Conservation (phyloP, 2,113 vertebrate genomes). For the Pterocles burchelli region DNA sequence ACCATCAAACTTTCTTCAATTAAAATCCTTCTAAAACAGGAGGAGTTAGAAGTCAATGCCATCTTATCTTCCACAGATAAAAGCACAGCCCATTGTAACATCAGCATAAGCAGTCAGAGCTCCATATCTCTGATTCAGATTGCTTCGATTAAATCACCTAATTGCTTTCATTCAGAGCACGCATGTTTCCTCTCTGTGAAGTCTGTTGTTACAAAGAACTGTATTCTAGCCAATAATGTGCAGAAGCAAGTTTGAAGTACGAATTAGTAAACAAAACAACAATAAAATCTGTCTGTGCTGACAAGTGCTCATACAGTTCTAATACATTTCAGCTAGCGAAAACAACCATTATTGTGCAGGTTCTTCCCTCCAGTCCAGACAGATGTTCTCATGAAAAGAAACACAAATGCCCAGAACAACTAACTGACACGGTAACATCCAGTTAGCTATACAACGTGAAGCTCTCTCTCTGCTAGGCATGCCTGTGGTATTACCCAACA, state of each 20-base stretch:
- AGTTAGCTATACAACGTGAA: neutral
- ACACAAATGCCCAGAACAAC: neutral
- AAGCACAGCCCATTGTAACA: neutral
- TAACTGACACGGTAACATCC: neutral
- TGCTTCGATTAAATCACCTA: neutral
- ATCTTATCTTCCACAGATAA: neutral
- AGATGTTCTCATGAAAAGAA: neutral
- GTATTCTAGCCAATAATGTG: neutral
- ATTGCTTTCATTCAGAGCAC: neutral
- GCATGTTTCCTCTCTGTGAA: neutral
- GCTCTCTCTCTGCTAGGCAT: neutral
- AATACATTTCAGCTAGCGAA: neutral
- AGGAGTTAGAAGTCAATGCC: neutral
- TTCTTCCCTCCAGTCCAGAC: neutral
- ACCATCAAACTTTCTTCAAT: neutral
- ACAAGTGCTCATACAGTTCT: neutral
- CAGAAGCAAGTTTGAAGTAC: neutral
- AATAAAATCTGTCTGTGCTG: neutral
- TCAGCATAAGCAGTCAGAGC: neutral
- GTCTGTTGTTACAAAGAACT: neutral
- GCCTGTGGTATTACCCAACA: neutral
- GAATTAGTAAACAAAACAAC: neutral
- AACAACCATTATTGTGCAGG: neutral
- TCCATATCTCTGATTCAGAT: neutral
- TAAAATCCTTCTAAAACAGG: neutral